Percentiles rank a stretch among this genome's conserved stretches.
These are phyloP conservation scores for Aegithalos caudatus DNA, from an alignment of 2,113 vertebrate species.

Conservation along the genomic window DNA sequence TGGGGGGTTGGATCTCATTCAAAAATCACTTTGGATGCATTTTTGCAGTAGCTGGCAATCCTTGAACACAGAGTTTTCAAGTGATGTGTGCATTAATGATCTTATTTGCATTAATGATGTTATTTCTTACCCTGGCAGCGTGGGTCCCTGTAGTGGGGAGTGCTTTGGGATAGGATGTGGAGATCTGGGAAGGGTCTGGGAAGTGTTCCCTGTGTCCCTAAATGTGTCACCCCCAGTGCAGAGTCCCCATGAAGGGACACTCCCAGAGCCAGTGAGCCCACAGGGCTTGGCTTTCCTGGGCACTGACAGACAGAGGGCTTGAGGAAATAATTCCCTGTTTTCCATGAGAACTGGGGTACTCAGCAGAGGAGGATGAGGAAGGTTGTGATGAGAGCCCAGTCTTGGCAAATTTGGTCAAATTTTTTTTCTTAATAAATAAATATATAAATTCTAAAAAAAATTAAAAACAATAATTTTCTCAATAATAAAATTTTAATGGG, in stretches of 20 bases:
- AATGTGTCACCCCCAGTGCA: rapidly evolving
- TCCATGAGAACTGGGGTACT: rapidly evolving
- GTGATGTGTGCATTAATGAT: neutral
- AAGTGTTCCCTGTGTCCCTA: neutral
- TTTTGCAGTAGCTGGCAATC: neutral
- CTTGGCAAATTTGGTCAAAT: neutral
- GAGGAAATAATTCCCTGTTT: neutral
- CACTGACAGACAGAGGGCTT: neutral
- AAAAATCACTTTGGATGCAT: neutral
- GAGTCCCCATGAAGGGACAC: neutral
- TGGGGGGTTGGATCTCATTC: neutral
- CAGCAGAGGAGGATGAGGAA: neutral
- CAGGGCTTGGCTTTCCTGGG: neutral
- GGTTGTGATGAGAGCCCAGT: rapidly evolving
- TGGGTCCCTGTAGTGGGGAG: too few species aligned
- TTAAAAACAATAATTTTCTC: too few species aligned
- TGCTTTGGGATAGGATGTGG: neutral
- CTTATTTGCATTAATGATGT: neutral
- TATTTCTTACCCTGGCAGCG: neutral
- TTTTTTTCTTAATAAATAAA: too few species aligned
- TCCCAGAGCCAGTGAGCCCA: rapidly evolving
- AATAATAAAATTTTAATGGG: neutral
- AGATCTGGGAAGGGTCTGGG: neutral
- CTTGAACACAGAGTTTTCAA: neutral
- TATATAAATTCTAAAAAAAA: too few species aligned